Evolutionary conservation across 2,888 invertebrate species (phyloP).

Genomic region (Endotricha flammealis): DNA sequence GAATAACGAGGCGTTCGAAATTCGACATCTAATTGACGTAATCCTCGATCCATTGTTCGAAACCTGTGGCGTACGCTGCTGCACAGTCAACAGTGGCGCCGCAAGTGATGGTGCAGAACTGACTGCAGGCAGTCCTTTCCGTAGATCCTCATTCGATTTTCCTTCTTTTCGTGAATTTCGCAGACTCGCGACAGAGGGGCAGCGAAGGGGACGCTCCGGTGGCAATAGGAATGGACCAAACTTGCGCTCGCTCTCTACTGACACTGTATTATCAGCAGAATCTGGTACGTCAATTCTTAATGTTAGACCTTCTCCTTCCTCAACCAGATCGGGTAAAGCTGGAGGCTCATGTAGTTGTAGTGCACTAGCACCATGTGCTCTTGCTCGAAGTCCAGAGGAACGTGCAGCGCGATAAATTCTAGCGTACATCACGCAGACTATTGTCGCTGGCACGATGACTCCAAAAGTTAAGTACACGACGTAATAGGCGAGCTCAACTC

Average conservation of each 20-base stretch:
- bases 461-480: constrained; percentile 58
- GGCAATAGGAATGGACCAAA: constrained; percentile 68
- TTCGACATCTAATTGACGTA: constrained; percentile 85
- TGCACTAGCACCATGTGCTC: constrained; percentile 70
- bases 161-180: constrained; percentile 60
- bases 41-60: constrained; percentile 79
- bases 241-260: constrained; percentile 47
- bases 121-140: constrained; percentile 63
- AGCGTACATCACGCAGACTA: constrained; percentile 85
- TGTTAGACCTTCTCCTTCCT: constrained; percentile 66
- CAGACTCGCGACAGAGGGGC: constrained; percentile 67
- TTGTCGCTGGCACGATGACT: constrained; percentile 69
- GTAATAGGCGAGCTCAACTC: constrained; percentile 56
- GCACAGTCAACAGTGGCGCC: constrained; percentile 51
- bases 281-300: constrained; percentile 54
- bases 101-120: constrained; percentile 74
- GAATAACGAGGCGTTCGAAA: constrained; percentile 90
- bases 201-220: constrained; percentile 61
- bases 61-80: constrained; percentile 64
- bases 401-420: constrained; percentile 87
- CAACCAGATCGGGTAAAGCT: constrained; percentile 56
- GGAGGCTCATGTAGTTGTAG: constrained; percentile 71
- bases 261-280: constrained; percentile 37
- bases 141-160: constrained; percentile 59
- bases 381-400: constrained; percentile 78